Evolutionary conservation across 2,113 vertebrate species (phyloP).

Genomic region (Cricetomys ansorgei): DNA sequence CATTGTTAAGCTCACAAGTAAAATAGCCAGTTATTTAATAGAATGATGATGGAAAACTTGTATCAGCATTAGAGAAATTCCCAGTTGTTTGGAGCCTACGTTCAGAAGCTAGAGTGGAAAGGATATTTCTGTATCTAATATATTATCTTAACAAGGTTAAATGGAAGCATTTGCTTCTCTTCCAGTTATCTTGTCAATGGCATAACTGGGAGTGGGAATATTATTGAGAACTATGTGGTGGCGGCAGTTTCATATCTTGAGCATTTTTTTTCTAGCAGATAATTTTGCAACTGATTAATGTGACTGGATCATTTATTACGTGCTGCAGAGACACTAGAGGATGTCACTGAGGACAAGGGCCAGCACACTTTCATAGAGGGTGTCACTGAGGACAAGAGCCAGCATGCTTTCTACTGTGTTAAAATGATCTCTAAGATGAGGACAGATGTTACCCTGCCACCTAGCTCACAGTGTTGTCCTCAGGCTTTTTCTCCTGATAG

Average conservation of each 20-base stretch:
- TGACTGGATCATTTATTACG: background rate
- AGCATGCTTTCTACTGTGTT: background rate
- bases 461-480: background rate
- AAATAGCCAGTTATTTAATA: background rate
- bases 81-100: background rate
- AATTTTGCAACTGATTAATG: background rate
- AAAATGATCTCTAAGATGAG: background rate
- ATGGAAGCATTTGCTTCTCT: background rate
- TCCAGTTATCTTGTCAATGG: background rate
- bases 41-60: background rate
- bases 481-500: background rate
- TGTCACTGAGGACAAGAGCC: background rate
- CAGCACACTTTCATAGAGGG: background rate
- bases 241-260: background rate
- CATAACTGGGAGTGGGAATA: accelerated
- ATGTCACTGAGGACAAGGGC: background rate
- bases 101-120: background rate
- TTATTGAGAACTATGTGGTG: background rate
- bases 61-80: background rate
- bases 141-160: background rate
- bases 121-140: background rate
- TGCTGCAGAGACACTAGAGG: background rate
- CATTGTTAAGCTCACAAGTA: background rate
- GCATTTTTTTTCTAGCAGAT: background rate
- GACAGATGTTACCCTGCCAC: background rate